Evolutionary conservation across 2,113 vertebrate genomes (phyloP), one percentile per base, ranked within the genome.

Genomic region (Crotalus helleri): DNA sequence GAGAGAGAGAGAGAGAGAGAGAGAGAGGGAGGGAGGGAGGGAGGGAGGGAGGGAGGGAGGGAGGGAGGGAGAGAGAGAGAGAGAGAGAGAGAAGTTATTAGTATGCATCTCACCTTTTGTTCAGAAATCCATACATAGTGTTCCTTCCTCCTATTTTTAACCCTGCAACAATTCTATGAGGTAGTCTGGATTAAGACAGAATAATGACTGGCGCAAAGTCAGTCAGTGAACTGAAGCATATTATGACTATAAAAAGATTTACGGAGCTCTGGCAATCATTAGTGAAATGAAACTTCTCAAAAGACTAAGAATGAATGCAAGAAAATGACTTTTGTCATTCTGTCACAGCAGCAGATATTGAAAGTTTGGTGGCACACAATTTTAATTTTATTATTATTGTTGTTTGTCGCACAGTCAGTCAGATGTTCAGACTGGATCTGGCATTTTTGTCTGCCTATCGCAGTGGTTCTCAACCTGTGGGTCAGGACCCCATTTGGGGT

Each of bases 271-370:
- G 96, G 96, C 96, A 97, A 92, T 89, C 94, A 95, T 96, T 94
- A 97, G 95, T 97, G 96, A 96, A 96, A 96, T 94, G 94, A 95
- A 95, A 92, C 92, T 88, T 94, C 93, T 95, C 95, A 95, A 94
- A 97, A 61, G 85, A 93, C 95, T 96, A 85, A 85, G 46, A n/a
- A 91, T 96, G 96, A 96, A 54, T 88, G 87, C 17, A 96, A 96
- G 97, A 98, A 97, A 23, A 96, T 95, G 95, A 96, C 96, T 96
- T 95, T 94, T 89, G 94, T 96, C 91, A 95, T 94, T 94, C 96
- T 96, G 95, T 94, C 94, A 96, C 94, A 90, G 69, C 92, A 93
- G 90, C 81, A 54, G 93, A 81, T 33, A 4, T 7, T 81, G 17
- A 81, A 39, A 81, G 74, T 81, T 74, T 19, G 7, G 33, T 39